Percentiles rank a stretch among this genome's conserved stretches.
Conservation (phyloP, 1,140 invertebrate species). For the Megathymus violae region DNA sequence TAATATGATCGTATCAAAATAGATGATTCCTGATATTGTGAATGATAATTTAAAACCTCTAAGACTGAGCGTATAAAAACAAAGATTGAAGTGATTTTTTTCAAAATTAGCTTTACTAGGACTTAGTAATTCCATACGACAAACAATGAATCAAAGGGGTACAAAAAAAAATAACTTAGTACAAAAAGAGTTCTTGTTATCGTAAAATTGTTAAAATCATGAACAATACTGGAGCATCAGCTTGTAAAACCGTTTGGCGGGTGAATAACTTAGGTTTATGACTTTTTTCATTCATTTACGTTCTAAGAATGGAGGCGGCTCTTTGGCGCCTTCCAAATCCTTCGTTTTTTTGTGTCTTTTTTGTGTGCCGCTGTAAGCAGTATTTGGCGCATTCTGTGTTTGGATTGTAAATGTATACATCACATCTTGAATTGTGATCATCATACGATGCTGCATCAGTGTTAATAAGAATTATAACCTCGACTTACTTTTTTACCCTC, state of each 20-base stretch:
- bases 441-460: slow-evolving; percentile 19
- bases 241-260: slow-evolving; percentile 74
- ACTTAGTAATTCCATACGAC: slow-evolving; percentile 44
- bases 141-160: slow-evolving; percentile 44
- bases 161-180: slow-evolving; percentile 28
- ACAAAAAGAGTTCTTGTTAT: slow-evolving; percentile 60
- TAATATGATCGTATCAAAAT: too few species aligned
- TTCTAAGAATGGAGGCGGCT: slow-evolving; percentile 74
- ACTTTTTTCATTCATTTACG: slow-evolving; percentile 74
- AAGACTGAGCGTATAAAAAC: too few species aligned
- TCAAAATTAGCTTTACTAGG: too few species aligned
- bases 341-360: slow-evolving; percentile 47
- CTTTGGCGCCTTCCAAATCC: slow-evolving; percentile 73
- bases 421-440: slow-evolving; percentile 28
- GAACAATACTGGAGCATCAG: slow-evolving; percentile 69
- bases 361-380: slow-evolving; percentile 39
- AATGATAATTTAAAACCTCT: too few species aligned
- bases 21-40: too few species aligned
- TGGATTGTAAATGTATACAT: slow-evolving; percentile 32
- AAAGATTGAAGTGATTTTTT: too few species aligned
- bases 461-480: slow-evolving; percentile 6
- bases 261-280: slow-evolving; percentile 60
- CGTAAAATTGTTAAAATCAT: slow-evolving; percentile 67
- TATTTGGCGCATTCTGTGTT: slow-evolving; percentile 47
- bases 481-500: slow-evolving; percentile 19